These are phyloP conservation scores for Saccostrea echinata DNA, from an alignment of 1,140 invertebrate genomes.

Conservation along the genomic window DNA sequence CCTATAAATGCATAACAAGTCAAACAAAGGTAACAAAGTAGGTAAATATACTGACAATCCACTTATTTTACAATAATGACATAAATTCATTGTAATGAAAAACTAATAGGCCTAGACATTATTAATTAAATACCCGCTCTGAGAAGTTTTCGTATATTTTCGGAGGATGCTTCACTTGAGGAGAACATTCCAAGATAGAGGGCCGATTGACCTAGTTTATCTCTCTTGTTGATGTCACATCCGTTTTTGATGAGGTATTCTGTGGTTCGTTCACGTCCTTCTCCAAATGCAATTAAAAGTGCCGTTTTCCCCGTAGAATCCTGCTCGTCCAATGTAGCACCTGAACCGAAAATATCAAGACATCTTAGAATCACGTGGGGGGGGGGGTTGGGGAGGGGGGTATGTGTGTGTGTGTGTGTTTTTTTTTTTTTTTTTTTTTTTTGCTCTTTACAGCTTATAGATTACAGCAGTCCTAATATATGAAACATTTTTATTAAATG, in stretches of 20 bases:
- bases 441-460: too few species aligned
- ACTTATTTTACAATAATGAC: too few species aligned
- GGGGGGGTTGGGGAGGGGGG: too few species aligned
- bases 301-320: constrained; percentile 59
- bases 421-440: not conserved
- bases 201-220: constrained; percentile 56
- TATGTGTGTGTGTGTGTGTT: not conserved
- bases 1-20: constrained; percentile 36
- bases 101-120: too few species aligned
- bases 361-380: not conserved
- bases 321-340: constrained; percentile 47
- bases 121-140: constrained; percentile 48
- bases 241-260: constrained; percentile 59
- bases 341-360: constrained; percentile 10
- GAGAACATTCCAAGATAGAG: constrained; percentile 53
- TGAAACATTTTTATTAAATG: too few species aligned
- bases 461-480: too few species aligned
- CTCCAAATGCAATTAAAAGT: constrained; percentile 50
- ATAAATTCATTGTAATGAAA: too few species aligned
- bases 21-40: not conserved
- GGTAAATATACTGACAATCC: too few species aligned
- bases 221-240: constrained; percentile 54
- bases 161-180: constrained; percentile 41
- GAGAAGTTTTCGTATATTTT: constrained; percentile 52
- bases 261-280: constrained; percentile 51